Base-by-base conservation (phyloP, 37 sponge, comb jelly and placozoan genomes). In the Theonella swinhoei region DNA sequence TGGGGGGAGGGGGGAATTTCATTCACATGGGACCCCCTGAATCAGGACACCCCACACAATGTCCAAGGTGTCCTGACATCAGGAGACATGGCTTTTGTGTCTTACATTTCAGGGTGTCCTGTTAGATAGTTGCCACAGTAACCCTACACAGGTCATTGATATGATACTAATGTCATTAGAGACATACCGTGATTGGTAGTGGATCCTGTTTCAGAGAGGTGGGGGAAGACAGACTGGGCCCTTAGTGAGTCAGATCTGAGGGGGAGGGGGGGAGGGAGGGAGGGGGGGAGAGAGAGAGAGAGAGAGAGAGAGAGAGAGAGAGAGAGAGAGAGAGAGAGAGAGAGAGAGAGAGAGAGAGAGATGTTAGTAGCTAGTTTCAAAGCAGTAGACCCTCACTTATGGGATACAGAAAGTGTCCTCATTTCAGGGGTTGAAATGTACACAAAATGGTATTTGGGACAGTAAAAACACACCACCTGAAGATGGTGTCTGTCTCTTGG, bases 401-500 rank as follows among this genome's bases (percentile, higher is more conserved):
- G 0, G 30, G 33, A 67, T 1, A 24, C 31, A 4, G 30, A 17
- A 34, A 67, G 33, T 34, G 33, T 25, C n/a, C n/a, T n/a, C n/a
- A n/a, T n/a, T n/a, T n/a, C n/a, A n/a, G n/a, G n/a, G n/a, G n/a
- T n/a, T n/a, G n/a, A n/a, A n/a, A n/a, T n/a, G n/a, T n/a, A n/a
- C n/a, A n/a, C n/a, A n/a, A n/a, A n/a, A n/a, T n/a, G n/a, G n/a
- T n/a, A n/a, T n/a, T n/a, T n/a, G n/a, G n/a, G n/a, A n/a, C n/a
- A n/a, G n/a, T n/a, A 36, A 0, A 35, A 71, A 24, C 72, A 37
- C 36, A n/a, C 24, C 9, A 62, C 77, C 77, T 76, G 77, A 26
- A 76, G n/a, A 76, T 31, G 25, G 59, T 32, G 28, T 61, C 38
- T 2, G n/a, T 59, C 23, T 76, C 77, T 20, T 54, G 22, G 1